Percentiles rank a stretch among this genome's conserved stretches.
phyloP scores from a whole-genome alignment of 2,888 invertebrate species.

The Campopleginae sp. region DNA sequence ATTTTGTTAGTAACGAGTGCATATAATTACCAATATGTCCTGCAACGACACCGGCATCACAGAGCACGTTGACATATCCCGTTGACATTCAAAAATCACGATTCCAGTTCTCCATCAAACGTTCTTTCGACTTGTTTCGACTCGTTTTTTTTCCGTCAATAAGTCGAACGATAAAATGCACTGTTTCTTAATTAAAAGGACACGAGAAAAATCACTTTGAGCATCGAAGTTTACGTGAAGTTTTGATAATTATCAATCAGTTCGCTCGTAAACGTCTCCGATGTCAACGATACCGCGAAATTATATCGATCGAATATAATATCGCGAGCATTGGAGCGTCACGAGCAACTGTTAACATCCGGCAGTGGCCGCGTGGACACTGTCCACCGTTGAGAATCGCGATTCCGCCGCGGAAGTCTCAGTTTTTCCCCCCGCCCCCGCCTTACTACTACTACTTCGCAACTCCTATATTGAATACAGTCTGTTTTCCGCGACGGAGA shows the following conservation, averaged over 20 bases:
- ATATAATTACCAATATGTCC: conserved; percentile 82
- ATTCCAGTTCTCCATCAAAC: conserved; percentile 53
- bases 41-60: conserved; percentile 83
- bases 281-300: neutral
- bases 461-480: conserved; percentile 80
- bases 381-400: conserved; percentile 78
- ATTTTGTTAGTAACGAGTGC: neutral
- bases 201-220: neutral
- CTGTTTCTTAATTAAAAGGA: neutral
- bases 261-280: neutral
- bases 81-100: conserved; percentile 43
- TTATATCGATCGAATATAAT: neutral
- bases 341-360: conserved; percentile 75
- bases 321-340: conserved; percentile 50
- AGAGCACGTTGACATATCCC: conserved; percentile 82
- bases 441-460: conserved; percentile 42
- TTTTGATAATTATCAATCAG: neutral
- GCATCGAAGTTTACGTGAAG: neutral
- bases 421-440: conserved; percentile 60
- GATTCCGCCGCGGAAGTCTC: conserved; percentile 75
- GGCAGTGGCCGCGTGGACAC: conserved; percentile 79
- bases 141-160: neutral
- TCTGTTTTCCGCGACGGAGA: conserved; percentile 68
- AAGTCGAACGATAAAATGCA: neutral
- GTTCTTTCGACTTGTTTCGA: neutral